phyloP scores from a whole-genome alignment of 1,140 invertebrate genomes.

The Argopecten irradians region DNA sequence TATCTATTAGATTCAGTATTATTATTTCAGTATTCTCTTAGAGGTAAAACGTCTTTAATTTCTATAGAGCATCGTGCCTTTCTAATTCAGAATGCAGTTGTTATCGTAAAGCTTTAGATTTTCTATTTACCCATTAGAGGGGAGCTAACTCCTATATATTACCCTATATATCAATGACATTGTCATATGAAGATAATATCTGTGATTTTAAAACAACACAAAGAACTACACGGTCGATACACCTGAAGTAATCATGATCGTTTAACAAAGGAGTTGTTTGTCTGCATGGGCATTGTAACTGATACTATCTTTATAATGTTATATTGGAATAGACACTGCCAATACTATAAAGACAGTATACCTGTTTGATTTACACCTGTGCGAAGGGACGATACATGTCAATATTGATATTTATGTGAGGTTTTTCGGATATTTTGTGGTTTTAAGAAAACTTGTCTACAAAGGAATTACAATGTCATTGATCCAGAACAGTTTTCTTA shows the following conservation, averaged over 20 bases:
- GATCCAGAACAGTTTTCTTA: background rate
- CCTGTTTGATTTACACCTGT: constrained; percentile 4
- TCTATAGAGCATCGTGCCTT: no score
- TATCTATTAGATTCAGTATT: no score
- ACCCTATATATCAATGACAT: background rate
- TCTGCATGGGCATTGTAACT: background rate
- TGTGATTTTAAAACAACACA: background rate
- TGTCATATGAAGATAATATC: background rate
- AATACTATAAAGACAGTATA: background rate
- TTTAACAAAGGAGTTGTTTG: background rate
- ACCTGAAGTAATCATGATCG: background rate
- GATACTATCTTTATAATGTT: background rate
- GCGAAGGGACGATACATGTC: background rate
- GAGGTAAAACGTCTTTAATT: no score
- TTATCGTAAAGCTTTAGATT: no score
- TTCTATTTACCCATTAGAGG: no score
- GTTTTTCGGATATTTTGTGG: background rate
- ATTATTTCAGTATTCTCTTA: no score
- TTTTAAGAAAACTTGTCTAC: background rate
- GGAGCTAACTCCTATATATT: background rate
- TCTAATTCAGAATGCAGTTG: no score
- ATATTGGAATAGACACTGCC: background rate
- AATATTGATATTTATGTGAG: background rate
- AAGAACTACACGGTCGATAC: background rate
- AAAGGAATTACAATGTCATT: background rate